Percentiles rank a stretch among this genome's conserved stretches.
phyloP scores from a whole-genome alignment of 2,888 invertebrate species.

The Hymenopus coronatus region DNA sequence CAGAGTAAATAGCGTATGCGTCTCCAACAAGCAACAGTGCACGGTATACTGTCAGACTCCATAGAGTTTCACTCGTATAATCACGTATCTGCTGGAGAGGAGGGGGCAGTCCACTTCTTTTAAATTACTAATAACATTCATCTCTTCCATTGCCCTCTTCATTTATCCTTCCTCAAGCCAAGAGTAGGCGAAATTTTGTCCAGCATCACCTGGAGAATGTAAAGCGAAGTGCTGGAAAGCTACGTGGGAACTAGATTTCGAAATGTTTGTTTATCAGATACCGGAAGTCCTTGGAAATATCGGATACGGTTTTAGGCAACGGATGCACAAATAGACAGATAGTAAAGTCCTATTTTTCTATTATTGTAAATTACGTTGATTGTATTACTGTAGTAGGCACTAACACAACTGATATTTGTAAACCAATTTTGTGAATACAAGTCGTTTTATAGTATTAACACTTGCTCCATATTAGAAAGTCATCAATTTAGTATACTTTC shows the following conservation, averaged over 20 bases:
- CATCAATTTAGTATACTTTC: too few species aligned
- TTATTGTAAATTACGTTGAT: too few species aligned
- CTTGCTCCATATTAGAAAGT: too few species aligned
- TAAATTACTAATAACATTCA: slow-evolving; percentile 10
- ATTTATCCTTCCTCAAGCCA: not conserved
- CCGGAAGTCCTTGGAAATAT: not conserved
- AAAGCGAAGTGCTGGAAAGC: not conserved
- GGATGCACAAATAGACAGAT: too few species aligned
- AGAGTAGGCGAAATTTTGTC: not conserved
- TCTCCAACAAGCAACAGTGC: not conserved
- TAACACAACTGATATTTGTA: too few species aligned
- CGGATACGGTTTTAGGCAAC: too few species aligned
- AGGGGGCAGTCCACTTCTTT: not conserved
- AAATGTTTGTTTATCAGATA: not conserved
- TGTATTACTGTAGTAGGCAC: too few species aligned
- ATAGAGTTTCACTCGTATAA: not conserved
- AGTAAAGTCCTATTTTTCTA: too few species aligned
- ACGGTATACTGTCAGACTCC: not conserved
- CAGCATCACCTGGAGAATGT: not conserved
- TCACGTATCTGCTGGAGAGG: not conserved
- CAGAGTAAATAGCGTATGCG: not conserved
- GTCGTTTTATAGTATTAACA: too few species aligned
- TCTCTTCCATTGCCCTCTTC: not conserved
- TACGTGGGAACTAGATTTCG: not conserved
- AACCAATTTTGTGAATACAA: too few species aligned